These are phyloP conservation scores for Vultur gryphus DNA, from an alignment of 2,797 vertebrate genomes.

Conservation along the genomic window DNA sequence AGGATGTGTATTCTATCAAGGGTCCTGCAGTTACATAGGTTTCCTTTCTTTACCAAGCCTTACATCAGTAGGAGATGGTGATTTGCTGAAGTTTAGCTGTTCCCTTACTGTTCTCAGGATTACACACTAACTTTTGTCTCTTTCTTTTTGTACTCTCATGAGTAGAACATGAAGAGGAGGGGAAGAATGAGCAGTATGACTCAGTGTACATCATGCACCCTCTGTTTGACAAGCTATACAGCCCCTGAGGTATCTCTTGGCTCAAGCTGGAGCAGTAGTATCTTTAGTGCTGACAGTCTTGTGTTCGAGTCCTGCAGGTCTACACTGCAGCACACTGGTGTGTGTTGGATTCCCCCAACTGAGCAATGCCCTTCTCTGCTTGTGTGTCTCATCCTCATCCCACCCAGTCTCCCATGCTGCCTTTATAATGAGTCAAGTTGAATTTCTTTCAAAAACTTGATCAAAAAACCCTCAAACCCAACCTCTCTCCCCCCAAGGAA, in stretches of 20 bases:
- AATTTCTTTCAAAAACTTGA: slow-evolving; percentile 5
- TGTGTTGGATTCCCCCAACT: background rate
- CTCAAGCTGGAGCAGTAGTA: background rate
- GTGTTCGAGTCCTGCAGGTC: background rate
- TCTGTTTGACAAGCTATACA: background rate
- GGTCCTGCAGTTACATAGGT: background rate
- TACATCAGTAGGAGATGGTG: background rate
- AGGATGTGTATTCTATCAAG: background rate
- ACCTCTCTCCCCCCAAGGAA: background rate
- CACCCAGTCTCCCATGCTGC: background rate
- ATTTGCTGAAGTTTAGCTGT: background rate
- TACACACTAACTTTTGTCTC: background rate
- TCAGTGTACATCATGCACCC: background rate
- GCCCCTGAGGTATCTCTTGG: background rate
- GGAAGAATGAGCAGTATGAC: background rate
- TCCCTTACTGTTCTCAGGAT: background rate
- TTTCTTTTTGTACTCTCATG: background rate
- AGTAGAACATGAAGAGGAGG: background rate
- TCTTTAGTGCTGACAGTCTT: background rate
- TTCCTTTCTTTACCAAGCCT: background rate
- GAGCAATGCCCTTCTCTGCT: background rate
- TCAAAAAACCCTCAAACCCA: background rate
- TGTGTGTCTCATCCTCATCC: background rate
- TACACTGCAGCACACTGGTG: accelerated
- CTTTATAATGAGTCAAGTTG: background rate